Evolutionary conservation across 1,140 invertebrate species (phyloP), one percentile per base, ranked within the genome.

Genomic region (Mylabris phalerata): DNA sequence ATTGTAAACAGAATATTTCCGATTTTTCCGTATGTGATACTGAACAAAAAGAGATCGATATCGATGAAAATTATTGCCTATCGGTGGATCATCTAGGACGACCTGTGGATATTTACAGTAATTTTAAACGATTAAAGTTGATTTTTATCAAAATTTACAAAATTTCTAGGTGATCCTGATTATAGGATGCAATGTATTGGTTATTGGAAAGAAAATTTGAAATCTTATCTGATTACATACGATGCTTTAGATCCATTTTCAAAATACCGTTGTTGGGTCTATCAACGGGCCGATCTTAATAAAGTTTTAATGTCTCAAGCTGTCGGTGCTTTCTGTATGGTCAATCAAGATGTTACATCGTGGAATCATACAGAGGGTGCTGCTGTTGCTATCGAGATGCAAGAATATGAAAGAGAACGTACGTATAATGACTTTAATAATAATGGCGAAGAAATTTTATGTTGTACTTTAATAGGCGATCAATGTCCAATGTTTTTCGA

Each of bases 201-300:
- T 2, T 98, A 86, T 74, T 98, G 93, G 92, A 96, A 97, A 75
- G 96, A 98, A 73, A 98, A 98, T 82, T 80, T 98, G 0, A 95
- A 92, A 74, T 98, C 95, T 0, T 98, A 98, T 77, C 75, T 98
- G 2, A 93, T 98, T 58, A 98, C 96, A 0, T 98, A 92, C 73
- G 95, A 98, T 74, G 92, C 95, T 71, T 78, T 97, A 61, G 95
- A 98, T 81, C 90, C 95, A 0, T 91, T 93, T 64, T 96, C 93
- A 10, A 93, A 88, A 75, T 98, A 97, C 74, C 83, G 94, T 65
- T 98, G 95, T 73, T 98, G 95, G 95, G 94, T 97, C 0, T 98
- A 98, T 77, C 93, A 97, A 72, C 81, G 95, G 67, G 86, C 92
- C 25, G 95, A 97, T 81, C 82, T 97, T 61, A 98, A 97, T 69